Percentiles rank a stretch among this genome's conserved stretches.
Conservation (phyloP, 1,140 invertebrate genomes). For the Cylas formicarius region DNA sequence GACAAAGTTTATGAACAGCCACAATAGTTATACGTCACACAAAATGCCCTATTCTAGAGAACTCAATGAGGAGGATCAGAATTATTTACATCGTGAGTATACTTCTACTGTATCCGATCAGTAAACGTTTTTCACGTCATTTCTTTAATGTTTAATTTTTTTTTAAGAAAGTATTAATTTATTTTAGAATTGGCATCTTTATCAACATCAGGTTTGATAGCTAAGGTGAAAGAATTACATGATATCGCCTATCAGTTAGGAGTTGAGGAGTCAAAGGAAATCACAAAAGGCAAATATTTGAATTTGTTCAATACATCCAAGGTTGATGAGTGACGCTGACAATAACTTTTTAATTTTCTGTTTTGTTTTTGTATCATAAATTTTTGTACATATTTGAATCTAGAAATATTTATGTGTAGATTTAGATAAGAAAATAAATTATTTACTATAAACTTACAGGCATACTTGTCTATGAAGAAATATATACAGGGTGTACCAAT, state of each 20-base stretch:
- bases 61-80: conserved; percentile 58
- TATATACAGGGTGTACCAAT: too few relatives aligned
- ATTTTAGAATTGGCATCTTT: conserved; percentile 72
- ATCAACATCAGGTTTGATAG: conserved; percentile 70
- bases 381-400: too few relatives aligned
- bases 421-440: too few relatives aligned
- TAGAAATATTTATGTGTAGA: too few relatives aligned
- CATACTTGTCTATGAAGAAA: too few relatives aligned
- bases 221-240: conserved; percentile 88
- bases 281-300: conserved; percentile 90
- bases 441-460: too few relatives aligned
- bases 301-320: conserved; percentile 62
- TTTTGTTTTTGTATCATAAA: too few relatives aligned
- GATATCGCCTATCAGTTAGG: conserved; percentile 90
- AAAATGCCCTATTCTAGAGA: conserved; percentile 50
- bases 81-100: conserved; percentile 63
- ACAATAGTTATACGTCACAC: conserved; percentile 45
- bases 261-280: conserved; percentile 90
- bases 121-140: conserved; percentile 1
- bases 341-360: too few relatives aligned
- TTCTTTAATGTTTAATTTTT: conserved; percentile 1
- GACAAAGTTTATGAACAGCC: conserved; percentile 58
- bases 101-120: not conserved
- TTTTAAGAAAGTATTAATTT: conserved; percentile 13
- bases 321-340: too few relatives aligned